phyloP scores from a whole-genome alignment of 2,888 invertebrate genomes.

The Cerastis rubricosa region DNA sequence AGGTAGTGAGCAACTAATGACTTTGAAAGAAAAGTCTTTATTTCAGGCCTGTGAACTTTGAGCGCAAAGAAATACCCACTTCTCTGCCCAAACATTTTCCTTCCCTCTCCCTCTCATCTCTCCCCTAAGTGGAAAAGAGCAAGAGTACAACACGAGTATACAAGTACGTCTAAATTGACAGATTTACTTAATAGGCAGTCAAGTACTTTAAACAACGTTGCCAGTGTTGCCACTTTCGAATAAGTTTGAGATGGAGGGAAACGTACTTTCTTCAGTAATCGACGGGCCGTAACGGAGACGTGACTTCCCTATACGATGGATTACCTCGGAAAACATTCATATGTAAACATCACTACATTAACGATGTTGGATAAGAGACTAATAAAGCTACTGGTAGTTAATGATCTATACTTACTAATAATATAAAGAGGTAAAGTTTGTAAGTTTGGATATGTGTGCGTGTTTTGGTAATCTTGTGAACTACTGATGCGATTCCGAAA shows the following conservation, averaged over 20 bases:
- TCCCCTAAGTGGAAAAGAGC: slow-evolving; percentile 10
- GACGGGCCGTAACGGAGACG: slow-evolving; percentile 27
- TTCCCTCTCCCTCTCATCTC: neutral
- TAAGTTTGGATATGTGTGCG: neutral
- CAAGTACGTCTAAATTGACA: slow-evolving; percentile 45
- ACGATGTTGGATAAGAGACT: neutral
- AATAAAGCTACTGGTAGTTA: slow-evolving; percentile 4
- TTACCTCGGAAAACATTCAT: slow-evolving; percentile 44
- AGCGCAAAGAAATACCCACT: slow-evolving; percentile 6
- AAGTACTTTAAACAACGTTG: slow-evolving; percentile 50
- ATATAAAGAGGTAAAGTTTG: neutral
- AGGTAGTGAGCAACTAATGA: neutral
- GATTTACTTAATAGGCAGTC: slow-evolving; percentile 47
- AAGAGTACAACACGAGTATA: slow-evolving; percentile 12
- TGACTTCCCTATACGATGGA: slow-evolving; percentile 44
- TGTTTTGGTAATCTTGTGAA: neutral
- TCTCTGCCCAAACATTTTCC: slow-evolving; percentile 10
- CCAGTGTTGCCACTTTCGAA: slow-evolving; percentile 52
- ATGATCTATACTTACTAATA: neutral
- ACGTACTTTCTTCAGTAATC: slow-evolving; percentile 54
- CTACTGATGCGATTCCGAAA: neutral
- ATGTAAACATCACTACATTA: slow-evolving; percentile 22
- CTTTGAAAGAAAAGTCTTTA: neutral
- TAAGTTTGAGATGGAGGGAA: slow-evolving; percentile 55
- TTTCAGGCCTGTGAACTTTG: neutral